Conservation (phyloP, 35 echinoderm and acorn worm genomes). For the Ophioderma brevispina region DNA sequence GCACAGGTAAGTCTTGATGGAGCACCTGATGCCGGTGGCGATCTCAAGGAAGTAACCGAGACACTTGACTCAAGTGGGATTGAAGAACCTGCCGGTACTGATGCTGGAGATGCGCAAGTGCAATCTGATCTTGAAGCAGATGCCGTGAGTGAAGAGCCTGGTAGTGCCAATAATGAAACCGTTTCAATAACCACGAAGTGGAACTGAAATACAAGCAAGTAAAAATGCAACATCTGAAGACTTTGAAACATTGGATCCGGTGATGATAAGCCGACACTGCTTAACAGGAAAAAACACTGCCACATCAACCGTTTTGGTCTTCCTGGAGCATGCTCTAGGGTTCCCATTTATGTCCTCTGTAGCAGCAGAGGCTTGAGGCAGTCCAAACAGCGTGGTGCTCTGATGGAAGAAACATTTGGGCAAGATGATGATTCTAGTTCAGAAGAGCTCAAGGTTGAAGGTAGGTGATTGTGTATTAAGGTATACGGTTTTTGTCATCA, state of each 20-base stretch:
- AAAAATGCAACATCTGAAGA: background rate
- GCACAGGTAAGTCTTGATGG: background rate
- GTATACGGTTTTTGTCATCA: too few species aligned
- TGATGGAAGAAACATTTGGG: background rate
- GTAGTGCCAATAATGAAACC: too few species aligned
- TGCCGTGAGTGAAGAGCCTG: too few species aligned
- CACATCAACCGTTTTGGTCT: background rate
- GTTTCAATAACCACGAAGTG: too few species aligned
- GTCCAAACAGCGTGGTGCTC: background rate
- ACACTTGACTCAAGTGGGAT: background rate
- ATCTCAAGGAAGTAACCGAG: background rate
- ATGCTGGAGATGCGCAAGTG: background rate
- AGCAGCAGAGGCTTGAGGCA: background rate
- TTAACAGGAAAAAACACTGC: background rate
- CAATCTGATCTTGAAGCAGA: too few species aligned
- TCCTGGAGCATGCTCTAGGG: background rate
- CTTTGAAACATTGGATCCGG: background rate
- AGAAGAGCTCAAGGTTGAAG: background rate
- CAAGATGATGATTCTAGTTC: background rate
- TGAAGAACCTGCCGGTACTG: background rate
- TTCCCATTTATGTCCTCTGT: background rate
- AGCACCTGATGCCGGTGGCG: background rate
- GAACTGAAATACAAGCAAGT: background rate
- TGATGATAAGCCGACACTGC: background rate
- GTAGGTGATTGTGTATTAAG: too few species aligned